Conservation (phyloP, 2,113 vertebrate species). For the Nannospalax galili region DNA sequence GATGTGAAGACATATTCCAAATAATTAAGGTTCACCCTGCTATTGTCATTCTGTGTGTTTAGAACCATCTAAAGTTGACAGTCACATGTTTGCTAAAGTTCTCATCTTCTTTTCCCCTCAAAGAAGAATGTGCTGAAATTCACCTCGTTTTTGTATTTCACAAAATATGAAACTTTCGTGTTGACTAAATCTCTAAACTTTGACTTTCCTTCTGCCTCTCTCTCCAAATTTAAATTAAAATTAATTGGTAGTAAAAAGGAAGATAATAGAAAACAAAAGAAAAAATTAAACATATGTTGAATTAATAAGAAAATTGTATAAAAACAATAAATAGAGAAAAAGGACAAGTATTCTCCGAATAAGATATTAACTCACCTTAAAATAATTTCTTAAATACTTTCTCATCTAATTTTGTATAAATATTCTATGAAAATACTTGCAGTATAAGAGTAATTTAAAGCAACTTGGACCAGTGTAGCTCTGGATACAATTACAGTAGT, state of each 20-base stretch:
- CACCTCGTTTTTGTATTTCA: background rate
- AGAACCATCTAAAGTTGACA: background rate
- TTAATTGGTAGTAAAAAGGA: background rate
- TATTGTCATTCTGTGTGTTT: background rate
- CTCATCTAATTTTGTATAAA: background rate
- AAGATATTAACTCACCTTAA: constrained; percentile 8
- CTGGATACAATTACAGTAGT: background rate
- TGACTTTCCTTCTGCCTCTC: background rate
- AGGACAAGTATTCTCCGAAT: background rate
- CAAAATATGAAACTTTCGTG: constrained; percentile 47
- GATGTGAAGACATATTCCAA: constrained; percentile 68
- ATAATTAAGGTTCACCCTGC: constrained; percentile 44
- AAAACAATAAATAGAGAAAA: background rate
- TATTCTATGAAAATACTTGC: background rate
- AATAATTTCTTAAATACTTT: background rate
- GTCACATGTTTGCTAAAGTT: background rate
- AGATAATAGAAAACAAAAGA: background rate
- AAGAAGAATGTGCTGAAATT: background rate
- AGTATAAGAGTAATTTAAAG: background rate
- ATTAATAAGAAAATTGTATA: constrained; percentile 28
- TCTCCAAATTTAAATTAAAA: background rate
- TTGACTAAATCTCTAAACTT: background rate
- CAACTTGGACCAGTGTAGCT: background rate
- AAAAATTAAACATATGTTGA: background rate
- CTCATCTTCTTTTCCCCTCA: background rate